Evolutionary conservation across 2,797 vertebrate genomes (phyloP).

Genomic region (Oryzias sinensis): DNA sequence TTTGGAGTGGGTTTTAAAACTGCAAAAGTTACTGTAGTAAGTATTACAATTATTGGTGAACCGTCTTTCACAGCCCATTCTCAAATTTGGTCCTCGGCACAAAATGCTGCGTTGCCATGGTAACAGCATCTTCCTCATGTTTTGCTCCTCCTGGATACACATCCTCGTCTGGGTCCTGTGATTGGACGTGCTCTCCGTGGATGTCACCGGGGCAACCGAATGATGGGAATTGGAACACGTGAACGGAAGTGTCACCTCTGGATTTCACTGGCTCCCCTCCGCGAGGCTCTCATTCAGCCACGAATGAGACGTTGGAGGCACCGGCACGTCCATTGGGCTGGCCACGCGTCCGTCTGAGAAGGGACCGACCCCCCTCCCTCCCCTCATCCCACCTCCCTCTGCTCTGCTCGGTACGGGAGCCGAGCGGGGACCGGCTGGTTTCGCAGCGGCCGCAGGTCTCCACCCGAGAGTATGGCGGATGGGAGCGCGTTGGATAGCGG

Average conservation of each 20-base stretch:
- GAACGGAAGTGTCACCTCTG: slow-evolving; percentile 65
- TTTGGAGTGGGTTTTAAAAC: too few relatives aligned
- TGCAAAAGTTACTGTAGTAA: too few relatives aligned
- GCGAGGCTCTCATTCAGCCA: slow-evolving; percentile 44
- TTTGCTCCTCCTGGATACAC: slow-evolving; percentile 67
- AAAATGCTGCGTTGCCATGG: slow-evolving; percentile 74
- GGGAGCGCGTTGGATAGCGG: slow-evolving; percentile 60
- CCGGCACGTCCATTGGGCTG: slow-evolving; percentile 60
- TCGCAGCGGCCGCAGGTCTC: slow-evolving; percentile 76
- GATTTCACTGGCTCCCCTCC: slow-evolving; percentile 49
- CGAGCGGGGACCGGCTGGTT: slow-evolving; percentile 73
- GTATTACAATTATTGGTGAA: not conserved
- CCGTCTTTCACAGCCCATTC: slow-evolving; percentile 19
- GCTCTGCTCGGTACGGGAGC: slow-evolving; percentile 74
- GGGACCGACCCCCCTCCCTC: slow-evolving; percentile 27
- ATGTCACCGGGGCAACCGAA: slow-evolving; percentile 75
- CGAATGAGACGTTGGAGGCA: slow-evolving; percentile 32
- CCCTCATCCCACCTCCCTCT: not conserved
- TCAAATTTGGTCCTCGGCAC: slow-evolving; percentile 29
- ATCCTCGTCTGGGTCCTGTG: slow-evolving; percentile 46
- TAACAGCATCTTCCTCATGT: slow-evolving; percentile 76
- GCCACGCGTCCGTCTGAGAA: slow-evolving; percentile 48
- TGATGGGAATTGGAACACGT: slow-evolving; percentile 71
- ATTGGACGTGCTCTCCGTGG: slow-evolving; percentile 61
- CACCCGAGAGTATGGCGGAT: slow-evolving; percentile 82